Evolutionary conservation across 2,888 invertebrate genomes (phyloP).

Genomic region (Therioaphis trifolii): DNA sequence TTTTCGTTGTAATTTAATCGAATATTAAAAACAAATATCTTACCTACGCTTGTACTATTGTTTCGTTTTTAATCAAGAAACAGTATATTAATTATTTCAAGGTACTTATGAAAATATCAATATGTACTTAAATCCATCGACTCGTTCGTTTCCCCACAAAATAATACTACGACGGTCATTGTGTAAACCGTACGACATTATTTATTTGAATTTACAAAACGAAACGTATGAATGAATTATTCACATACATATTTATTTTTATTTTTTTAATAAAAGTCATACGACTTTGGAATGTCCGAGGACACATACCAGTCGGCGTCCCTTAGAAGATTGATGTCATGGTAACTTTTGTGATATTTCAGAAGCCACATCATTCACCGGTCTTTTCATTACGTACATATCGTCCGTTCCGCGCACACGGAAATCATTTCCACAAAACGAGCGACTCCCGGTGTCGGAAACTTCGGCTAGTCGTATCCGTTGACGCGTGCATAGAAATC

Average conservation of each 20-base stretch:
- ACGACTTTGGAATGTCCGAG: conserved; percentile 1
- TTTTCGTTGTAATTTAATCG: background rate
- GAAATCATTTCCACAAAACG: background rate
- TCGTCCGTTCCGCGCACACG: background rate
- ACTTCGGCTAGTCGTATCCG: background rate
- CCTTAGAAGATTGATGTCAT: conserved; percentile 31
- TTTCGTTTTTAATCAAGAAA: background rate
- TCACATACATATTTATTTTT: background rate
- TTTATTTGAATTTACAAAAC: background rate
- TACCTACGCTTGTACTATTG: background rate
- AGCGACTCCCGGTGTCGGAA: background rate
- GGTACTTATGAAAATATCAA: background rate
- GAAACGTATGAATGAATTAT: background rate
- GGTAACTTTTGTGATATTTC: conserved; percentile 36
- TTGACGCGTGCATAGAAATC: background rate
- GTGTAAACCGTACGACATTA: background rate
- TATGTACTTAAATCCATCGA: background rate
- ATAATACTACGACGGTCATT: background rate
- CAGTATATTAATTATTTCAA: background rate
- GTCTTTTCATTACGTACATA: conserved; percentile 14
- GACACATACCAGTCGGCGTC: conserved; percentile 9
- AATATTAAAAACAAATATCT: background rate
- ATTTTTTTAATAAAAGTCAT: conserved; percentile 20
- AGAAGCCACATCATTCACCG: conserved; percentile 11
- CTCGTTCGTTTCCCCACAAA: background rate